Conservation (phyloP, 1,140 invertebrate species). For the Drosophila paulistorum region DNA sequence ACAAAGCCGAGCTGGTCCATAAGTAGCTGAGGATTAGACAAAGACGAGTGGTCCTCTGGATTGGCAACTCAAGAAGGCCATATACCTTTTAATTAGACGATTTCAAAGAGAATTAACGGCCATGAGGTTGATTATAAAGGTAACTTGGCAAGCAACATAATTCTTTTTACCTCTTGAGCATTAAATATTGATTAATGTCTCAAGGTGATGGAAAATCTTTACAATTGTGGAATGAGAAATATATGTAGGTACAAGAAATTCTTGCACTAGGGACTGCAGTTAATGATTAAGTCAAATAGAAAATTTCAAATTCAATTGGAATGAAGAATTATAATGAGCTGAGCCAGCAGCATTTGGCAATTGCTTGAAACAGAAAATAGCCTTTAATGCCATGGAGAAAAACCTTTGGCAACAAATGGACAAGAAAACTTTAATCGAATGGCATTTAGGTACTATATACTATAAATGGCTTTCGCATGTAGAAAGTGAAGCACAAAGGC, state of each 20-base stretch:
- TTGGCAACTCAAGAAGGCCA: constrained; percentile 39
- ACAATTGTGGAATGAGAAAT: neutral
- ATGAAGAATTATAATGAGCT: neutral
- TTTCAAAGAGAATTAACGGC: constrained; percentile 51
- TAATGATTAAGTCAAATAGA: neutral
- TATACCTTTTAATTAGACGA: constrained; percentile 60
- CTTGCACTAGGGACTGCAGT: neutral
- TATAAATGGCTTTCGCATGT: constrained; percentile 5
- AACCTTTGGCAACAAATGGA: neutral
- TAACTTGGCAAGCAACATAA: constrained; percentile 30
- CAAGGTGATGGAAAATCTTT: constrained; percentile 37
- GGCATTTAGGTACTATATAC: neutral
- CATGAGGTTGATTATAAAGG: constrained; percentile 42
- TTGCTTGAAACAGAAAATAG: neutral
- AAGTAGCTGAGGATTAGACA: constrained; percentile 55
- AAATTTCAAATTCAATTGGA: neutral
- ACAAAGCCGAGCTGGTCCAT: constrained; percentile 41
- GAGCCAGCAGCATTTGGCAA: neutral
- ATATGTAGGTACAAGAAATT: neutral
- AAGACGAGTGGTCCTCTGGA: constrained; percentile 23
- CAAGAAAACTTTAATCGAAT: constrained; percentile 16
- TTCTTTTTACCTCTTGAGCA: constrained; percentile 36
- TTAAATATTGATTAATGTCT: constrained; percentile 45
- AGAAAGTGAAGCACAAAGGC: neutral
- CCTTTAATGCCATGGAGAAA: neutral